These are phyloP conservation scores for Macrobrachium nipponense DNA, from an alignment of 1,140 invertebrate genomes.

Conservation along the genomic window DNA sequence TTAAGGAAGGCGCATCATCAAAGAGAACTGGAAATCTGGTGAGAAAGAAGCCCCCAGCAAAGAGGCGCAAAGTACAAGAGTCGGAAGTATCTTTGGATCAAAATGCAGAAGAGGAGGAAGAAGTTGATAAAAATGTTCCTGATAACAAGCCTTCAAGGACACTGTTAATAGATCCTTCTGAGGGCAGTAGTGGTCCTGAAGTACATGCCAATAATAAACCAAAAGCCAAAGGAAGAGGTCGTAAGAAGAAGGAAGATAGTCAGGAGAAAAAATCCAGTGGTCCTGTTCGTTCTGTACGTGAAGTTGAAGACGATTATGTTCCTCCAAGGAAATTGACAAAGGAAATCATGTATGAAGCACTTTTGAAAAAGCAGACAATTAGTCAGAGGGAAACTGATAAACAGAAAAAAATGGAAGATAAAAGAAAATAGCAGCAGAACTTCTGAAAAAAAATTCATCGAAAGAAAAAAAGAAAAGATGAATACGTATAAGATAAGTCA, in stretches of 20 bases:
- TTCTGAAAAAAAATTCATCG: conserved; percentile 41
- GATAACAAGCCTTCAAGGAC: conserved; percentile 28
- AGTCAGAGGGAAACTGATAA: conserved; percentile 54
- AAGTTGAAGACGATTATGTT: background rate
- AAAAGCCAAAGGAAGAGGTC: conserved; percentile 3
- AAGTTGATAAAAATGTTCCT: background rate
- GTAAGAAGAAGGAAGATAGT: conserved; percentile 6
- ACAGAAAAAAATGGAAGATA: conserved; percentile 47
- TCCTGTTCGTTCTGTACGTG: background rate
- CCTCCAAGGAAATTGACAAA: conserved; percentile 53
- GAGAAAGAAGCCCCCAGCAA: conserved; percentile 1
- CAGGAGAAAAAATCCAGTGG: background rate
- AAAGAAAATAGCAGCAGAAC: conserved; percentile 44
- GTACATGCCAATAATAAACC: background rate
- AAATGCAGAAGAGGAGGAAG: background rate
- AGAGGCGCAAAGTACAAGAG: conserved; percentile 24
- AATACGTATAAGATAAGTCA: background rate
- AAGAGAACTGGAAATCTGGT: background rate
- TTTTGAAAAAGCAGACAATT: conserved; percentile 60
- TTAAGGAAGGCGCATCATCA: background rate
- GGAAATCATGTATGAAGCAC: conserved; percentile 47
- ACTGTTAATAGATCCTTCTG: conserved; percentile 45
- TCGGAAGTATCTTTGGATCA: background rate
- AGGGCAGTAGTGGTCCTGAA: background rate
- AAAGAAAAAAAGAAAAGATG: conserved; percentile 10